Percentiles rank a stretch among this genome's conserved stretches.
phyloP scores from a whole-genome alignment of 2,888 invertebrate species.

The Epinotia brunnichana region DNA sequence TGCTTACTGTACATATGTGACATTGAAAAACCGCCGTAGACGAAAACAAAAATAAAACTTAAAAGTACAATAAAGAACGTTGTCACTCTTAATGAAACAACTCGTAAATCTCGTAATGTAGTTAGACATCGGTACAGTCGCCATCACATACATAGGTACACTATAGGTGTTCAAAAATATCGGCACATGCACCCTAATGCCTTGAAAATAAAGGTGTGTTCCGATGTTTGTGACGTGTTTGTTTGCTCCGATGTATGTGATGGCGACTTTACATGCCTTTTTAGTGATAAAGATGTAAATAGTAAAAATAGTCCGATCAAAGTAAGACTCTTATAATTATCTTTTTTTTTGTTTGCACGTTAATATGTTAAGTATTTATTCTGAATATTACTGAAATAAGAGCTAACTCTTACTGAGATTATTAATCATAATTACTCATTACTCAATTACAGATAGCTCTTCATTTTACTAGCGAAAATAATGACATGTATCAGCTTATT shows the following conservation, averaged over 20 bases:
- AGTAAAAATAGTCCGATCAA: neutral
- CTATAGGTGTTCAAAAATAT: too few species aligned
- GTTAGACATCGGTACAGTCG: too few species aligned
- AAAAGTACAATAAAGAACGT: neutral
- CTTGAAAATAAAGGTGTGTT: too few species aligned
- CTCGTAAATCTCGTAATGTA: neutral
- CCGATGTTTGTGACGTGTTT: too few species aligned
- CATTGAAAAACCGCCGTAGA: slow-evolving; percentile 28
- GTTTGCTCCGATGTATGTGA: too few species aligned
- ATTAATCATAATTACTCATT: neutral
- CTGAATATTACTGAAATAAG: neutral
- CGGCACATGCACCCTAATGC: too few species aligned
- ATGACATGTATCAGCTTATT: too few species aligned
- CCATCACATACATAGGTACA: too few species aligned
- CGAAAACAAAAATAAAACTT: slow-evolving; percentile 21
- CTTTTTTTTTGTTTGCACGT: neutral
- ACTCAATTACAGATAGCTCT: too few species aligned
- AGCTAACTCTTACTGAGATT: neutral
- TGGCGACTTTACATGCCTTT: too few species aligned
- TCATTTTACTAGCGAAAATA: too few species aligned
- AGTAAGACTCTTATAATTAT: neutral
- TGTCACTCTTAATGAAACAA: slow-evolving; percentile 1
- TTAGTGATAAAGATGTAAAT: neutral
- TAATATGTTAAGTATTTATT: neutral
- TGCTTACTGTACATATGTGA: slow-evolving; percentile 23